phyloP scores from a whole-genome alignment of 2,113 vertebrate genomes.

The Semnornis frantzii region DNA sequence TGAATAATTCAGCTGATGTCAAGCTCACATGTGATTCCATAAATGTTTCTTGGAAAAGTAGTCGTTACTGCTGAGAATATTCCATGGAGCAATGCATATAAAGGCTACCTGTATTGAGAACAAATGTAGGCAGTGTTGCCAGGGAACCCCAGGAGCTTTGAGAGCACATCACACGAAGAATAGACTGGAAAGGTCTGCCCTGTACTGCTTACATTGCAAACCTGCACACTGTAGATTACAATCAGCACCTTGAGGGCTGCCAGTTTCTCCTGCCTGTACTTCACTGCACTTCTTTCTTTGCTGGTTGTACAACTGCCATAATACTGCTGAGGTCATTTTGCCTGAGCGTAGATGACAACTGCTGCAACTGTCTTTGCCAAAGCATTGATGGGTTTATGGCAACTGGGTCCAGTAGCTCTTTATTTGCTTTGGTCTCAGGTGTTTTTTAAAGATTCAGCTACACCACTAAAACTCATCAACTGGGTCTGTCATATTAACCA shows the following conservation, averaged over 20 bases:
- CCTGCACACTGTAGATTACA: background rate
- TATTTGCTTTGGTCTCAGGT: background rate
- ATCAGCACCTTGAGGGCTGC: constrained; percentile 20
- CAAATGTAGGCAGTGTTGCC: constrained; percentile 17
- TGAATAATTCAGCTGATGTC: constrained; percentile 22
- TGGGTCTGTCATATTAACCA: background rate
- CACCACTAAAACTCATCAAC: background rate
- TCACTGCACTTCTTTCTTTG: background rate
- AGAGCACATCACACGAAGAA: background rate
- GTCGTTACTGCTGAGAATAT: constrained; percentile 19
- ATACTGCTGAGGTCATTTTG: background rate
- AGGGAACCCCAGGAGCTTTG: background rate
- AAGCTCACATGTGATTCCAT: background rate
- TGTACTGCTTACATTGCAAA: background rate
- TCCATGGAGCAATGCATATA: background rate
- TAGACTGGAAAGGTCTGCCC: constrained; percentile 28
- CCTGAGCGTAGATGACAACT: background rate
- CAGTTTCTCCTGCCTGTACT: background rate
- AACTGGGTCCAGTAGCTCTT: background rate
- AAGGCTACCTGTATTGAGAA: background rate
- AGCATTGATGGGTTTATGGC: background rate
- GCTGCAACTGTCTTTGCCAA: background rate
- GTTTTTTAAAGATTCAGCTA: background rate
- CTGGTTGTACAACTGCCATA: background rate
- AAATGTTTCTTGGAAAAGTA: background rate